phyloP scores from a whole-genome alignment of 2,888 invertebrate genomes.

The Bombyx huttoni region DNA sequence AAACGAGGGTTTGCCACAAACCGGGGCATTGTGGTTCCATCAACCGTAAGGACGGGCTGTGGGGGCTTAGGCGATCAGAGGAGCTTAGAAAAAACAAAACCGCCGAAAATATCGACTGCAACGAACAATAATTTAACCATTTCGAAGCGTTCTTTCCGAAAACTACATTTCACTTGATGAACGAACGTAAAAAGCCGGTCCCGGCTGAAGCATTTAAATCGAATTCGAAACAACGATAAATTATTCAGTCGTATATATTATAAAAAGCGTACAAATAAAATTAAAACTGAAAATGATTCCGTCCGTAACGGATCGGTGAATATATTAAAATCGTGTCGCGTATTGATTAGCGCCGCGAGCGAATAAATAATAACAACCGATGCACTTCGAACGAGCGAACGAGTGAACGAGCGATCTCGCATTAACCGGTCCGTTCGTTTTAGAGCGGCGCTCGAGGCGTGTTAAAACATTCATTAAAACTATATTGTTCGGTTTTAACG shows the following conservation, averaged over 20 bases:
- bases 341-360: conserved; percentile 55
- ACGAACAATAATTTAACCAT: too few relatives aligned
- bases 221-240: background rate
- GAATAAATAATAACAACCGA: conserved; percentile 47
- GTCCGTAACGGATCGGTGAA: conserved; percentile 34
- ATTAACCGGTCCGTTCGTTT: conserved; percentile 3
- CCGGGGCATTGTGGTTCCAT: conserved; percentile 37
- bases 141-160: too few relatives aligned
- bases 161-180: background rate
- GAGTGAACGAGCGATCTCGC: background rate
- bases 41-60: conserved; percentile 4
- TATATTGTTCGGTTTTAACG: background rate
- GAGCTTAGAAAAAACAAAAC: background rate
- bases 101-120: too few relatives aligned
- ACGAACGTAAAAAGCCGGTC: background rate
- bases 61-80: background rate
- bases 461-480: background rate
- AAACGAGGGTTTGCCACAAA: conserved; percentile 20
- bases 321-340: conserved; percentile 45
- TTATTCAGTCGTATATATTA: background rate
- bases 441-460: background rate
- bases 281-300: conserved; percentile 9
- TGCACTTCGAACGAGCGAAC: conserved; percentile 25
- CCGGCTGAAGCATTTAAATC: background rate
- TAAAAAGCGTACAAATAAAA: conserved; percentile 1